Base-by-base conservation (phyloP, 2,888 invertebrate genomes). In the Hydriomena furcata region DNA sequence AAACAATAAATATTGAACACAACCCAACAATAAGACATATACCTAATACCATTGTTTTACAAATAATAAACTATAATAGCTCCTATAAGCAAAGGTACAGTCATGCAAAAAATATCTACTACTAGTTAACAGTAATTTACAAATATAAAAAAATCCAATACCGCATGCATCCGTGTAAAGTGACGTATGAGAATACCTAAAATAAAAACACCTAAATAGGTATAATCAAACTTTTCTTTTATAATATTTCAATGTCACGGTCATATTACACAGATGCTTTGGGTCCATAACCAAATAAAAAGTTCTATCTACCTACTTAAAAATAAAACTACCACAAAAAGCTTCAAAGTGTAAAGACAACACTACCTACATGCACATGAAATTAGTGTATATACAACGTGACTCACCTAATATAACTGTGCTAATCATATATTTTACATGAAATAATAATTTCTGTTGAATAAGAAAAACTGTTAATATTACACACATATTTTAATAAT, bases 231-330 rank as follows among this genome's bases (percentile, higher is more conserved):
- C 17, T 17, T 17, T 3, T 17, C 17, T 4, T 17, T 2, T 17
- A 17, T 17, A 17, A 17, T 3, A 2, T 17, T 17, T 17, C 17
- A 4, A 4, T 3, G 17, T 28, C 5, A 28, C 10, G 2, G 1
- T 28, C 10, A 38, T 34, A 43, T 27, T 12, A 35, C 28, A 35
- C 34, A 21, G 13, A 28, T 27, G n/a, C 35, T 6, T 27, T 35
- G 27, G 6, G 4, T 23, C 44, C 44, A 55, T 52, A 50, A 54
- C 42, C 42, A 55, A 61, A 54, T 56, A 50, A 51, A 57, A 57
- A n/a, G n/a, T n/a, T n/a, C 30, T 0, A 7, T 13, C 30, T 60
- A 56, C 55, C 31, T n/a, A n/a, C n/a, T 28, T 25, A 6, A 20
- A 28, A 6, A 3, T 17, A 28, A 27, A 17, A 10, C 12, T 5